Percentiles rank a stretch among this genome's conserved stretches.
Conservation (phyloP, 2,113 vertebrate species). For the Reinhardtius hippoglossoides region DNA sequence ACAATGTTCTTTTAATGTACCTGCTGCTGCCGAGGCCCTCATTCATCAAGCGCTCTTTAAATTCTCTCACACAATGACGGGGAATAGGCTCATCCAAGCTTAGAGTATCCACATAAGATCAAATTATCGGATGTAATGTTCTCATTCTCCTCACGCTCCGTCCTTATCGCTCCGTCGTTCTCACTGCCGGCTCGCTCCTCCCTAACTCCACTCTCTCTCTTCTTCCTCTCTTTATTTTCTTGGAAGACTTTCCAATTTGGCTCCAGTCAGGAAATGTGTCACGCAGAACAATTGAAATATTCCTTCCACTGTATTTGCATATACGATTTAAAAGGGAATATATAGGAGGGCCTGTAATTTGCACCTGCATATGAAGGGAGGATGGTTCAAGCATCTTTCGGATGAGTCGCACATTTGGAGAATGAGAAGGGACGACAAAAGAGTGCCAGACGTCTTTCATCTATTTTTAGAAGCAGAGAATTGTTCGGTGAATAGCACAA, state of each 20-base stretch:
- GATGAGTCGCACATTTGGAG: conserved; percentile 22
- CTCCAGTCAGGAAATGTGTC: conserved; percentile 48
- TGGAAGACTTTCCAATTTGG: conserved; percentile 41
- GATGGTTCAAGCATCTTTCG: conserved; percentile 13
- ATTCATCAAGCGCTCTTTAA: conserved; percentile 58
- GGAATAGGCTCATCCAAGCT: conserved; percentile 57
- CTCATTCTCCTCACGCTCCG: conserved; percentile 14
- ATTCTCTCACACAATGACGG: conserved; percentile 57
- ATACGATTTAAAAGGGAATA: background rate
- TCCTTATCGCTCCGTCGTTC: conserved; percentile 26
- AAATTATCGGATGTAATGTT: conserved; percentile 63
- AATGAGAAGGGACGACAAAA: conserved; percentile 29
- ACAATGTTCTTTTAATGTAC: conserved; percentile 47
- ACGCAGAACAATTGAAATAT: conserved; percentile 35
- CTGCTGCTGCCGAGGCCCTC: conserved; percentile 44
- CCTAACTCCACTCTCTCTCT: background rate
- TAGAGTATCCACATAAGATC: conserved; percentile 49
- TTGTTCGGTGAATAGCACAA: conserved; percentile 23
- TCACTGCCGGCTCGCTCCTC: conserved; percentile 5
- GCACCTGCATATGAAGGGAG: background rate
- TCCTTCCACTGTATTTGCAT: conserved; percentile 21
- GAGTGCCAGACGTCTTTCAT: conserved; percentile 29
- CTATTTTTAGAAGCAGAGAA: conserved; percentile 36
- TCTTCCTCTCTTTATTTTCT: conserved; percentile 21
- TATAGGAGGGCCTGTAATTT: conserved; percentile 3